Evolutionary conservation across 2,113 vertebrate genomes (phyloP).

Genomic region (Tonatia bakeri): DNA sequence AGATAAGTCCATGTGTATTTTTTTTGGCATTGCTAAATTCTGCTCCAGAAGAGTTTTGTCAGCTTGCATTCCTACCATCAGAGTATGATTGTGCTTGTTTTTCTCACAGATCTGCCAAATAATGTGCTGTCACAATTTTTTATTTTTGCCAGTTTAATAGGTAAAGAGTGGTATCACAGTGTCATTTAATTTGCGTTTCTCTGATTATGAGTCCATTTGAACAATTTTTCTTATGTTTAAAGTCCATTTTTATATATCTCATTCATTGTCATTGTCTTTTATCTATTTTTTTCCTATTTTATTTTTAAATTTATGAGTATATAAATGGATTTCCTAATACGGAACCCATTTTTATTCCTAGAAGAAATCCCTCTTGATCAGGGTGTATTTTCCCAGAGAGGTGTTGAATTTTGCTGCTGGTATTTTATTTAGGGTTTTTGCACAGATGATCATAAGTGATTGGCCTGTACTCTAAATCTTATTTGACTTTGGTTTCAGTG

Average conservation of each 20-base stretch:
- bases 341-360: neutral
- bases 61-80: neutral
- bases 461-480: neutral
- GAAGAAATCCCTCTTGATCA: neutral
- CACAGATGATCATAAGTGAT: neutral
- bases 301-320: neutral
- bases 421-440: neutral
- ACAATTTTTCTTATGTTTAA: neutral
- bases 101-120: neutral
- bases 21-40: neutral
- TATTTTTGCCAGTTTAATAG: neutral
- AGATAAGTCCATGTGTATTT: neutral
- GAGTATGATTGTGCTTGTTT: neutral
- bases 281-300: neutral
- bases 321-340: neutral
- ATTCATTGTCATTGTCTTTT: neutral
- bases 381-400: neutral
- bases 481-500: neutral
- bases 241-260: neutral
- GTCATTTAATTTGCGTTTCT: neutral
- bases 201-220: neutral
- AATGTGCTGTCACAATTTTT: neutral
- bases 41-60: neutral
- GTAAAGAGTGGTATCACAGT: neutral
- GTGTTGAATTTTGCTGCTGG: neutral